These are phyloP conservation scores for Archocentrus centrarchus DNA, from an alignment of 2,113 vertebrate species.

Conservation along the genomic window DNA sequence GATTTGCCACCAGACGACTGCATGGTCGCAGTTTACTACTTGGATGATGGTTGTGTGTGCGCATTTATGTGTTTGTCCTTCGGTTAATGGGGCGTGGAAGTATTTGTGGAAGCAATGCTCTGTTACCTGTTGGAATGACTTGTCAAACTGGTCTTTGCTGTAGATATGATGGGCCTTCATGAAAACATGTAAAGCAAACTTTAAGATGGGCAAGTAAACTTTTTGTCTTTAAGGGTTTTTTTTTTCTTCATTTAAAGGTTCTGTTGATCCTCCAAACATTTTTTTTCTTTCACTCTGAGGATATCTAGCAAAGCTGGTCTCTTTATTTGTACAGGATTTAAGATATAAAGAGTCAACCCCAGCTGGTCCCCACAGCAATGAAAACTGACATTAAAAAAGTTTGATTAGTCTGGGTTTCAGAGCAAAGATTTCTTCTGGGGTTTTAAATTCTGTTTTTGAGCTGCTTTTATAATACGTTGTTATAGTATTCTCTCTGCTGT, in stretches of 20 bases:
- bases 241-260: background rate
- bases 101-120: background rate
- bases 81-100: background rate
- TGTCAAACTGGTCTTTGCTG: background rate
- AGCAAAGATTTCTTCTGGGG: no score
- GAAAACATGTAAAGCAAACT: background rate
- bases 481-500: background rate
- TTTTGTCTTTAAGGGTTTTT: background rate
- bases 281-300: background rate
- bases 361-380: background rate
- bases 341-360: background rate
- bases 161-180: background rate
- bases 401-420: background rate
- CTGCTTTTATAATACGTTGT: background rate
- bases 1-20: constrained; percentile 13
- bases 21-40: constrained; percentile 18
- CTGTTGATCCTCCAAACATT: background rate
- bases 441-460: background rate
- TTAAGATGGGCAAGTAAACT: background rate
- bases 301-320: background rate
- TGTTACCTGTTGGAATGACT: background rate
- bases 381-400: background rate
- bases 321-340: background rate
- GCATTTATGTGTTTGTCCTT: constrained; percentile 7
- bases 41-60: constrained; percentile 23